Evolutionary conservation across 2,888 invertebrate genomes (phyloP), one percentile per base, ranked within the genome.

Genomic region (Hydrotaea cyrtoneurina): DNA sequence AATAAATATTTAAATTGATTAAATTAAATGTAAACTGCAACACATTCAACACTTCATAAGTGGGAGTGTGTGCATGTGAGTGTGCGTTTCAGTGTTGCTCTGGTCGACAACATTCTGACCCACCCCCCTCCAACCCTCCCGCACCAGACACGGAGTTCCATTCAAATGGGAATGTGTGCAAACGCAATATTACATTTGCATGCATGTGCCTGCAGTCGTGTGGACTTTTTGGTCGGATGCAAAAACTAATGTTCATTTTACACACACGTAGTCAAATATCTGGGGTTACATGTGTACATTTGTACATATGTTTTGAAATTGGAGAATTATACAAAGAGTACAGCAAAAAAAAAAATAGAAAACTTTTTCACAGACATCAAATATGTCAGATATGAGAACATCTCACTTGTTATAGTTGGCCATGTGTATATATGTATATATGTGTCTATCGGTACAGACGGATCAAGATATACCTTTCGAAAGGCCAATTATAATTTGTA

Each of bases 1-100:
- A 80, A 59, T 80, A 77, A 79, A 80, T 76, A 80, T 66, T 69
- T 66, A 80, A 73, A 80, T 80, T 74, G 73, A 73, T 78, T 64
- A 64, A 64, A 53, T 78, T 73, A 69, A 69, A 69, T 69, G 43
- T 69, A 69, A 69, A 69, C 43, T 43, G 19, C 69, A 43, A n/a
- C 19, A 21, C 69, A 69, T 15, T 2, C 46, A 69, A 13, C 17
- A 8, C 66, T 55, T 17, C 1, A n/a, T n/a, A n/a, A n/a, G 39
- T 19, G 8, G 0, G n/a, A 43, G 39, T 69, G 23, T 46, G 17
- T 46, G 23, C 1, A 21, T 69, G 46, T 23, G 8, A 13, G 15
- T 23, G n/a, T 23, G 15, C 15, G 23, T 46, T 13, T 11, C 43
- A 46, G 21, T 46, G 23, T 43, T n/a, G n/a, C n/a, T n/a, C n/a